These are phyloP conservation scores for Antheraea mylitta DNA, from an alignment of 1,140 invertebrate genomes.

Conservation along the genomic window DNA sequence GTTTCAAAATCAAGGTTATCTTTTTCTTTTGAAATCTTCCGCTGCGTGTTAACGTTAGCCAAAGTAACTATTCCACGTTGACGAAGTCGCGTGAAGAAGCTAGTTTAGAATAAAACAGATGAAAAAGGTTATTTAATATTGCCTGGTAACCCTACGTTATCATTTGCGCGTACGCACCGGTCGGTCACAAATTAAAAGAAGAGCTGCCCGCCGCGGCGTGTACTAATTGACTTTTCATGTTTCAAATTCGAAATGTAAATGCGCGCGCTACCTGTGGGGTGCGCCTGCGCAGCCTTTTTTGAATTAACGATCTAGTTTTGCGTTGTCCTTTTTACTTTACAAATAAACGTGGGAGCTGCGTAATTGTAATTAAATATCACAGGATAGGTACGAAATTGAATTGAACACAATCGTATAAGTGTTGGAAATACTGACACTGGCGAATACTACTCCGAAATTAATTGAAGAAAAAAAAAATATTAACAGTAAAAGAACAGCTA, in stretches of 20 bases:
- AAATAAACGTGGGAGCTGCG: neutral
- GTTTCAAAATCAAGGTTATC: too few relatives aligned
- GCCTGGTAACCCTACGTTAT: conserved; percentile 18
- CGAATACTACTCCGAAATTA: too few relatives aligned
- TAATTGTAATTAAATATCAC: neutral
- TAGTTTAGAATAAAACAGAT: too few relatives aligned
- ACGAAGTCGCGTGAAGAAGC: too few relatives aligned
- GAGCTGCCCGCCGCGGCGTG: conserved; percentile 36
- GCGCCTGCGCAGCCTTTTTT: conserved; percentile 34
- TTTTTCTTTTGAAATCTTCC: too few relatives aligned
- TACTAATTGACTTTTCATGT: conserved; percentile 73
- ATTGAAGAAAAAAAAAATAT: too few relatives aligned
- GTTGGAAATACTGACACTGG: too few relatives aligned
- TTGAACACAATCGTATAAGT: too few relatives aligned
- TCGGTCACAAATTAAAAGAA: conserved; percentile 61
- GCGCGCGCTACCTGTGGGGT: conserved; percentile 35
- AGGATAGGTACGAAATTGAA: neutral
- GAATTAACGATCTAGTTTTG: conserved; percentile 32
- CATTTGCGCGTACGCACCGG: conserved; percentile 48
- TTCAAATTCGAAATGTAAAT: conserved; percentile 45
- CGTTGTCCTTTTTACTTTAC: conserved; percentile 12
- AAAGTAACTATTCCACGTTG: too few relatives aligned
- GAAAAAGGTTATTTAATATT: too few relatives aligned
- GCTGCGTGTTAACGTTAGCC: too few relatives aligned
- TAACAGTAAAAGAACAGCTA: too few relatives aligned